Conservation (phyloP, 2,797 vertebrate genomes). For the Odontamblyopus lacepedii region DNA sequence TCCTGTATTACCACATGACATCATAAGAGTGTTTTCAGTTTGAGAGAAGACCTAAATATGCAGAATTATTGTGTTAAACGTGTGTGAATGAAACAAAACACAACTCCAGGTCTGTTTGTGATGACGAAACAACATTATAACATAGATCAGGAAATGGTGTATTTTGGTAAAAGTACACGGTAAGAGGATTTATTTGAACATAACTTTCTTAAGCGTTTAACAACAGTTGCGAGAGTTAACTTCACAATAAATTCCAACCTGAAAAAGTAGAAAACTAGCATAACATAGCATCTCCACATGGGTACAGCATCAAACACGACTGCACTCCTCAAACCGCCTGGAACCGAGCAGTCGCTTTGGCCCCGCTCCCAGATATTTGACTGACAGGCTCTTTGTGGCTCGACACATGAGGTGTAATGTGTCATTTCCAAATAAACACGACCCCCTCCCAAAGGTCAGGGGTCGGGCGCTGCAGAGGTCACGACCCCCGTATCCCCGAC, state of each 20-base stretch:
- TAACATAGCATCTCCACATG: background rate
- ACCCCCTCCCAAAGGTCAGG: conserved; percentile 59
- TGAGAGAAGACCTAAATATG: too few relatives aligned
- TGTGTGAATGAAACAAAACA: too few relatives aligned
- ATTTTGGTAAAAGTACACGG: too few relatives aligned
- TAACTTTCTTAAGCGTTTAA: background rate
- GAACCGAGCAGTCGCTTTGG: conserved; percentile 3
- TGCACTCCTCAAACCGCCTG: background rate
- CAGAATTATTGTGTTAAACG: too few relatives aligned
- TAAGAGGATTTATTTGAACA: too few relatives aligned
- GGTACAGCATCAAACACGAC: background rate
- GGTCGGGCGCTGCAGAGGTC: conserved; percentile 55
- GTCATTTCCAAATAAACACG: conserved; percentile 69
- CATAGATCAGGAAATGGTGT: too few relatives aligned
- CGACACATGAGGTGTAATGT: conserved; percentile 61
- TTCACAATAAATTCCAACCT: background rate
- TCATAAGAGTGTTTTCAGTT: too few relatives aligned
- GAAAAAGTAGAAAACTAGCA: background rate
- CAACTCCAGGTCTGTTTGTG: too few relatives aligned
- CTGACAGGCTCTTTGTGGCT: conserved; percentile 56
- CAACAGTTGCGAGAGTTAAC: background rate
- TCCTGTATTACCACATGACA: too few relatives aligned
- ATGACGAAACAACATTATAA: too few relatives aligned
- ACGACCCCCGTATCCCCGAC: conserved; percentile 59
- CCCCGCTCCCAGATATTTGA: conserved; percentile 15